Evolutionary conservation across 2,113 vertebrate species (phyloP).

Genomic region (Cygnus atratus): DNA sequence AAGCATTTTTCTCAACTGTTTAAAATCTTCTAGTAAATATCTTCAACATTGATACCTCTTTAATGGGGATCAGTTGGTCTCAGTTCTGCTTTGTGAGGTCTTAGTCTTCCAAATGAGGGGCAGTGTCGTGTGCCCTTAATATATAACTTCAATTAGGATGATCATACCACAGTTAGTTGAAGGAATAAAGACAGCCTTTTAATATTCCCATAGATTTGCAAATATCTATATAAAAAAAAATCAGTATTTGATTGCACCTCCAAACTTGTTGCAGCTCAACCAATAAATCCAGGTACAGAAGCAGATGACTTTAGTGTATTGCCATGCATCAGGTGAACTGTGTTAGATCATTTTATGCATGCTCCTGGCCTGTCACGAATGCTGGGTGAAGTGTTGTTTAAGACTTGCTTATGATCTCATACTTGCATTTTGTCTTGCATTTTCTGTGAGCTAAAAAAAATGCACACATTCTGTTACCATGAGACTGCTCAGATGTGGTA

Average conservation of each 20-base stretch:
- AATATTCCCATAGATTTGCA: neutral
- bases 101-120: neutral
- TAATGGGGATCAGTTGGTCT: neutral
- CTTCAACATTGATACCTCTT: neutral
- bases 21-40: neutral
- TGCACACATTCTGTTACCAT: neutral
- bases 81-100: neutral
- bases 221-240: too few species aligned
- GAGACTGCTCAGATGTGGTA: slow-evolving; percentile 12
- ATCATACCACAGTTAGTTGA: neutral
- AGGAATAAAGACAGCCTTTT: neutral
- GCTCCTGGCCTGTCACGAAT: neutral
- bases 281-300: neutral
- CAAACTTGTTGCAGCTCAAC: neutral
- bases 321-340: neutral
- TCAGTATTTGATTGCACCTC: neutral
- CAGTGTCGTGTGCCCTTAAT: neutral
- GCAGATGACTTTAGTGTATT: neutral
- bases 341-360: neutral
- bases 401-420: neutral
- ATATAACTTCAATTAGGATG: neutral
- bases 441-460: neutral
- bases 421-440: neutral
- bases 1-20: neutral
- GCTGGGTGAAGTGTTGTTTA: neutral